Evolutionary conservation across 2,888 invertebrate genomes (phyloP).

Genomic region (Nudaria mundana): DNA sequence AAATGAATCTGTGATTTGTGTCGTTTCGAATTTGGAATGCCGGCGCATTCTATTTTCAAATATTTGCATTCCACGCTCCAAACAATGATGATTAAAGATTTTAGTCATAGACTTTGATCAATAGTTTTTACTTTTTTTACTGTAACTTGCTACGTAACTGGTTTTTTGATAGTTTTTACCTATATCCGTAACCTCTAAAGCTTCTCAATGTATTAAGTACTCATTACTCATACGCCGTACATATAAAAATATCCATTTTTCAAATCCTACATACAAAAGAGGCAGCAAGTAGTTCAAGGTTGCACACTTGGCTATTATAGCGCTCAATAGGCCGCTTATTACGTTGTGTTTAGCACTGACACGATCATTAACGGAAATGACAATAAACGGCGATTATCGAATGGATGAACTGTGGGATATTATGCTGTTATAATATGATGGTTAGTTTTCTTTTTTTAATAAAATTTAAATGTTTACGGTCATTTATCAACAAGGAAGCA

Average conservation of each 20-base stretch:
- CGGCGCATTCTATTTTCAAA: conserved; percentile 34
- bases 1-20: conserved; percentile 27
- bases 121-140: conserved; percentile 17
- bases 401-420: conserved; percentile 10
- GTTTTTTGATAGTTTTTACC: too few relatives aligned
- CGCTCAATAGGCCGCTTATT: conserved; percentile 34
- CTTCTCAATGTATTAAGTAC: conserved; percentile 1
- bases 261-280: conserved; percentile 16
- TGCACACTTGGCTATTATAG: conserved; percentile 22
- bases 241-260: conserved; percentile 10
- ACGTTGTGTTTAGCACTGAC: conserved; percentile 21
- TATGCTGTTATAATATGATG: conserved; percentile 2
- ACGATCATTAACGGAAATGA: conserved; percentile 18
- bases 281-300: conserved; percentile 34
- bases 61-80: conserved; percentile 31
- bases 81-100: conserved; percentile 30
- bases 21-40: conserved; percentile 35
- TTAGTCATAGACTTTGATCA: conserved; percentile 16
- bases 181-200: not conserved
- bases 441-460: too few relatives aligned
- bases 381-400: conserved; percentile 20
- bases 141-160: too few relatives aligned
- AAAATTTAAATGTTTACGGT: too few relatives aligned
- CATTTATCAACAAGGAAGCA: too few relatives aligned
- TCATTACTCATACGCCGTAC: conserved; percentile 5